Conservation (phyloP, 2,888 invertebrate species). For the Tortricodes alternella region DNA sequence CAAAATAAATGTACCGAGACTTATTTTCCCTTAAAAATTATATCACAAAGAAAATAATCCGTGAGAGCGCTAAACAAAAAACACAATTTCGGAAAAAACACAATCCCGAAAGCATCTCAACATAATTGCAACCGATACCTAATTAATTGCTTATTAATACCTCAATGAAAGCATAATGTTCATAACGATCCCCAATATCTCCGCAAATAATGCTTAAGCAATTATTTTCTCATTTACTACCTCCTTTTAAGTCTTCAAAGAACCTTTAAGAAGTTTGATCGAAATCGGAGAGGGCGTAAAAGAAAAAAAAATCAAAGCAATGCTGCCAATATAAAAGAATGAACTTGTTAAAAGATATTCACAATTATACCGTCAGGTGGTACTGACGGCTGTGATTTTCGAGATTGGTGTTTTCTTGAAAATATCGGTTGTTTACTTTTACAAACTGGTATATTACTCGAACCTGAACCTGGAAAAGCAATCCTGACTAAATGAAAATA, state of each 20-base stretch:
- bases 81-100: constrained; percentile 30
- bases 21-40: not conserved
- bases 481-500: too few relatives aligned
- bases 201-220: constrained; percentile 65
- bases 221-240: constrained; percentile 72
- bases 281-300: constrained; percentile 53
- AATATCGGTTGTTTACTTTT: too few relatives aligned
- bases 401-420: constrained; percentile 48
- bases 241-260: constrained; percentile 63
- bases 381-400: constrained; percentile 58
- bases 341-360: constrained; percentile 47
- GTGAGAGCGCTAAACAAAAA: not conserved
- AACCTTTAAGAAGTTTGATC: constrained; percentile 64
- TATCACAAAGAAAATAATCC: not conserved
- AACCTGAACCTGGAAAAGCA: too few relatives aligned
- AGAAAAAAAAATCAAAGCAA: constrained; percentile 64
- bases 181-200: constrained; percentile 52
- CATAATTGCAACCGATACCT: constrained; percentile 43
- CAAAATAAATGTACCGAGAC: not conserved
- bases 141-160: constrained; percentile 58
- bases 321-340: constrained; percentile 35
- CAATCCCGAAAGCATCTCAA: constrained; percentile 32
- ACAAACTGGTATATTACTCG: too few relatives aligned
- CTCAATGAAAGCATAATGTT: constrained; percentile 40
- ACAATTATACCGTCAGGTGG: constrained; percentile 73